Base-by-base conservation (phyloP, 2,888 invertebrate genomes). In the Aleiodes alternator region DNA sequence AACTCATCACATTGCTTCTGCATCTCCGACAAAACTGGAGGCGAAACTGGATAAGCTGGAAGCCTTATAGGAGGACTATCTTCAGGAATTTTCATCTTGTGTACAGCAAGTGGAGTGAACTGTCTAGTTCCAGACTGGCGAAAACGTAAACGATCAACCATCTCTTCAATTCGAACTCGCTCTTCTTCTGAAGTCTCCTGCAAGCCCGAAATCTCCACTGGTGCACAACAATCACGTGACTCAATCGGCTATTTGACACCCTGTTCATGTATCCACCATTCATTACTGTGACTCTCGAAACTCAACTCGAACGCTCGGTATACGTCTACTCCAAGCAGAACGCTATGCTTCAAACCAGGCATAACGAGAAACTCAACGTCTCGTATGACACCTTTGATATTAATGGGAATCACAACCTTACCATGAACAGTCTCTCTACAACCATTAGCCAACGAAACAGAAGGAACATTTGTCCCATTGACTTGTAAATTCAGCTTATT, bases 1-100 rank as follows among this genome's bases (percentile, higher is more conserved):
- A 86, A 86, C 1, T 82, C 73, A 48, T 86, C 84, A 4, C 86
- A 76, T 23, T 73, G 66, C 5, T 11, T 23, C 64, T 73, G 73
- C 66, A 76, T 69, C 7, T 66, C 69, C 2, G 55, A 53, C n/a
- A 69, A 38, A 4, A 75, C 59, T 0, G 48, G 57, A 3, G 75
- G 77, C 1, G 70, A 75, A 2, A 78, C 75, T 0, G 51, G 53
- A 50, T 77, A 77, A 0, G 66, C 64, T 9, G 71, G 68, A 23
- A 75, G 77, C 0, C 61, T 51, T 5, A 79, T 75, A 0, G 77
- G 72, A 3, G 53, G 14, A 16, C 8, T 68, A 31, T 43, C 68
- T 4, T 43, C 56, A 7, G 38, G 12, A 0, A 72, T 69, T n/a
- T 74, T 69, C n/a, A 78, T 78, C 8, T 57, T 38, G 29, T 78